Conservation (phyloP, 2,113 vertebrate species). For the Misgurnus mizolepis region DNA sequence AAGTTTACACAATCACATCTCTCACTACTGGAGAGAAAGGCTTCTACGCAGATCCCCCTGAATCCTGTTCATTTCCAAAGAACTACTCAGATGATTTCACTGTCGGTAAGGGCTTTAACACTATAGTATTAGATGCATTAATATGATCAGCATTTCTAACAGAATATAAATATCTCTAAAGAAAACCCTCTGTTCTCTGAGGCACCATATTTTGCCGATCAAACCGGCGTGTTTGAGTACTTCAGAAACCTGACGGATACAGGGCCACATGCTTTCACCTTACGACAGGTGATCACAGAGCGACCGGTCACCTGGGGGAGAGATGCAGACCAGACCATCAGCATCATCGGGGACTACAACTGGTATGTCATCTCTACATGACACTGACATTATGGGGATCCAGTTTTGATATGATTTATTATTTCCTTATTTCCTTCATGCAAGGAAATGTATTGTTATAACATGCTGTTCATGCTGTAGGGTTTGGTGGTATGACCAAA, state of each 20-base stretch:
- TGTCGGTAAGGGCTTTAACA: slow-evolving; percentile 72
- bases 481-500: no score
- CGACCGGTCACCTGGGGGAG: slow-evolving; percentile 87
- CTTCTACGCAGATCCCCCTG: slow-evolving; percentile 71
- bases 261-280: slow-evolving; percentile 82
- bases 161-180: slow-evolving; percentile 58
- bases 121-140: neutral
- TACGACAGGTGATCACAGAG: slow-evolving; percentile 88
- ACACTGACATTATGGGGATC: neutral
- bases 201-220: slow-evolving; percentile 92
- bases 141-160: neutral
- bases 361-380: slow-evolving; percentile 73
- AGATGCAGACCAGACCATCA: slow-evolving; percentile 89
- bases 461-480: no score
- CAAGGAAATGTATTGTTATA: no score
- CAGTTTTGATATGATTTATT: no score
- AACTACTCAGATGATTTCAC: slow-evolving; percentile 87
- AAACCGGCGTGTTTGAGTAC: slow-evolving; percentile 96
- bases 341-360: slow-evolving; percentile 84
- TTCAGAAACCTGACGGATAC: slow-evolving; percentile 81
- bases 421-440: no score
- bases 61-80: slow-evolving; percentile 81
- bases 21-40: slow-evolving; percentile 81
- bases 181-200: slow-evolving; percentile 88
- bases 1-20: slow-evolving; percentile 90